A percentile compares a stretch with the other conserved stretches of the same genome.
phyloP scores from a whole-genome alignment of 64 coral and sea anemone genomes.

The Platygyra sinensis region DNA sequence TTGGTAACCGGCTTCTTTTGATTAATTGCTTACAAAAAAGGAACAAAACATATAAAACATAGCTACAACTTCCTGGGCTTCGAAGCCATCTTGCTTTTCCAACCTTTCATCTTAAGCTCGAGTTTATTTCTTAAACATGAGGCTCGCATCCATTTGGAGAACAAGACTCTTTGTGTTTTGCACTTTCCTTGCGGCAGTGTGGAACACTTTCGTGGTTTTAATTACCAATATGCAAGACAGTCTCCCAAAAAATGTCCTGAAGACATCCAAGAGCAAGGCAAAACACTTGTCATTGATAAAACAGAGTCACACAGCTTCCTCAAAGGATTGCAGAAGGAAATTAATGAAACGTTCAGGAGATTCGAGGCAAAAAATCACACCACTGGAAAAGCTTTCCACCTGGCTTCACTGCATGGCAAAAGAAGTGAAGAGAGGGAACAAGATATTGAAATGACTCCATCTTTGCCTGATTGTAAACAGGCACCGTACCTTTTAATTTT shows the following conservation, averaged over 20 bases:
- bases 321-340: conserved; percentile 6
- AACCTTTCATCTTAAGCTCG: no score
- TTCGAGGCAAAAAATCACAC: not conserved
- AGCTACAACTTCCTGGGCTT: no score
- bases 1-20: no score
- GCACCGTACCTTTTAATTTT: conserved; percentile 64
- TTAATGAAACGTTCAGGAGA: not conserved
- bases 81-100: no score
- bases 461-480: conserved; percentile 22
- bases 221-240: not conserved
- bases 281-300: not conserved
- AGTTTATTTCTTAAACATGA: no score
- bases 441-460: not conserved
- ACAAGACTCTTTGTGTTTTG: not conserved
- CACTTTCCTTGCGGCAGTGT: not conserved
- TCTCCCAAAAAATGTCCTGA: not conserved
- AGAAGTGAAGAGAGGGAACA: not conserved
- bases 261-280: not conserved
- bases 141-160: no score
- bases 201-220: not conserved
- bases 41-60: no score
- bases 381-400: not conserved
- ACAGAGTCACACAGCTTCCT: not conserved
- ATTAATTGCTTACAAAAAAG: no score
- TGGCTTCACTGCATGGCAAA: not conserved